Evolutionary conservation across 1,140 invertebrate species (phyloP).

Genomic region (Temnothorax nylanderi): DNA sequence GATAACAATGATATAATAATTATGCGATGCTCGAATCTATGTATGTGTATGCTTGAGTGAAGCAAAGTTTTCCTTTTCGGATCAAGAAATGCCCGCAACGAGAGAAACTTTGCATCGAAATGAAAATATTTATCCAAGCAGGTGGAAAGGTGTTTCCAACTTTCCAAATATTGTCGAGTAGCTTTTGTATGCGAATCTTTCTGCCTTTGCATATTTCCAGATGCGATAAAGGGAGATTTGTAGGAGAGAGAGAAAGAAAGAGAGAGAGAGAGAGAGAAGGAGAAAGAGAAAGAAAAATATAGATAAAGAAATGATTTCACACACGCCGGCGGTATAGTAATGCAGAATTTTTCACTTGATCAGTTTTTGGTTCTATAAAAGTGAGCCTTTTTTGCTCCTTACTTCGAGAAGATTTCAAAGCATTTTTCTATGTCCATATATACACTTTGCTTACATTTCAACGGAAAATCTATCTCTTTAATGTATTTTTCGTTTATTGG

Average conservation of each 20-base stretch:
- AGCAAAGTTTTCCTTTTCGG: neutral
- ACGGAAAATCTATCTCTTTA: neutral
- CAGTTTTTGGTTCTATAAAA: constrained; percentile 13
- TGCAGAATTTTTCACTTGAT: neutral
- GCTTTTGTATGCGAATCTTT: constrained; percentile 11
- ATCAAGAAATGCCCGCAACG: neutral
- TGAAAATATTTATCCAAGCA: constrained; percentile 26
- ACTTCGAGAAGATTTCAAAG: neutral
- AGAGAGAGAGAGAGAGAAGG: neutral
- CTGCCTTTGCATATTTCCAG: neutral
- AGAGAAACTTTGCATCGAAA: constrained; percentile 45
- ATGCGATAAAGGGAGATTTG: constrained; percentile 13
- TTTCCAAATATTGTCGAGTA: constrained; percentile 8
- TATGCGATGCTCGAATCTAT: neutral
- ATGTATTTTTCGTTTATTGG: neutral
- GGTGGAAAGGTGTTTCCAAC: constrained; percentile 15
- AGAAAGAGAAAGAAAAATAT: neutral
- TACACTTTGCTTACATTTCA: neutral
- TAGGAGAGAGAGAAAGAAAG: neutral
- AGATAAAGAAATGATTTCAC: neutral
- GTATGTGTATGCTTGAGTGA: neutral
- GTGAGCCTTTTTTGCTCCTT: neutral
- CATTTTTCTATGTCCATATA: neutral
- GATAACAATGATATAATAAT: neutral
- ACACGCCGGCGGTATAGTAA: neutral